Evolutionary conservation across 1,140 invertebrate species (phyloP), one percentile per base, ranked within the genome.

Genomic region (Oncopeltus fasciatus): DNA sequence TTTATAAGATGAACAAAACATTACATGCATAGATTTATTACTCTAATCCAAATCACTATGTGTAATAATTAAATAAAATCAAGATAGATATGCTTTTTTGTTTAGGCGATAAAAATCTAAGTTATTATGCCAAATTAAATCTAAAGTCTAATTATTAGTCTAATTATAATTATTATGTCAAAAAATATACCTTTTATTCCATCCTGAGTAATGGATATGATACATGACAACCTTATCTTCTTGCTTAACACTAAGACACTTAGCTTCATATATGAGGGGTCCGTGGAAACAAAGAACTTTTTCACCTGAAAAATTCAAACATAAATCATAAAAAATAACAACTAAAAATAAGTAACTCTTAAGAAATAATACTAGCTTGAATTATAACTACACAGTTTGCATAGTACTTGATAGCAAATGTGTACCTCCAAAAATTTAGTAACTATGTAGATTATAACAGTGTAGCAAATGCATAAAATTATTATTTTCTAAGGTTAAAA

Each of bases 211-310:
- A 75, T 98, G 95, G 66, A 97, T 93, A 26, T 92, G 84, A 76
- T 96, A 97, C 59, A 70, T 61, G 14, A 61, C 46, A 12, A 29
- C 38, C 60, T 64, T 67, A 12, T 65, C 64, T 46, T 67, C 64
- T 53, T 66, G 65, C 72, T 88, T 86, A 2, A 90, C 79, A 74
- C 93, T 92, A 9, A 96, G 76, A 74, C 91, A 93, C 82, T 96
- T 97, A 9, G 92, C 93, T 79, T 96, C 92, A 74, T 96, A 97
- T 65, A 96, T 87, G 9, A 95, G 75, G 11, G 91, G 91, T 0
- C 92, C 92, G 77, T 96, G 93, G 71, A 93, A 96, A 74, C 93
- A 97, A n/a, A 96, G 75, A 1, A 97, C 92, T 72, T 91, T 92
- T 77, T 96, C 92, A 63, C 90, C 90, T 92, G 72, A 64, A 79